Conservation (phyloP, 2,888 invertebrate genomes). For the Venusia cambrica region DNA sequence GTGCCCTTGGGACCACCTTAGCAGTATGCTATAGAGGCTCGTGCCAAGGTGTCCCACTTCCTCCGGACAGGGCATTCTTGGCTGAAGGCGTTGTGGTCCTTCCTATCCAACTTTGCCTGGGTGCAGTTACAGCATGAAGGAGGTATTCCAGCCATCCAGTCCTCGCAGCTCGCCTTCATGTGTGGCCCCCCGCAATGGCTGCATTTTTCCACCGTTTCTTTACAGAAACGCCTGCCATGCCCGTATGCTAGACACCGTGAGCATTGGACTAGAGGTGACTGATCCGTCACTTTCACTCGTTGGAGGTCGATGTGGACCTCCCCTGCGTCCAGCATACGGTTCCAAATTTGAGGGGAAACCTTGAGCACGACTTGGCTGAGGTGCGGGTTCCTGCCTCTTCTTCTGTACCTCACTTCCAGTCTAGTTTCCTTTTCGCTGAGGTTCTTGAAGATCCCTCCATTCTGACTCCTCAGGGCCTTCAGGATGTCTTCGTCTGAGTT, state of each 20-base stretch:
- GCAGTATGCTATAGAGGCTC: too few species aligned
- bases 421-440: not conserved
- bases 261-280: too few species aligned
- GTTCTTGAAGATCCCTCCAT: not conserved
- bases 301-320: not conserved
- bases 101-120: too few species aligned
- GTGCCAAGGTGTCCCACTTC: too few species aligned
- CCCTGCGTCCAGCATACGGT: not conserved
- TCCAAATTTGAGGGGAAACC: not conserved
- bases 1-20: too few species aligned
- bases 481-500: constrained; percentile 13
- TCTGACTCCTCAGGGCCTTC: constrained; percentile 5
- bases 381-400: constrained; percentile 1
- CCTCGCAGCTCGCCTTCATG: constrained; percentile 2
- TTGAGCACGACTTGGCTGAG: not conserved
- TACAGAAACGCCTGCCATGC: constrained; percentile 1
- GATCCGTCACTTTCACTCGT: constrained; percentile 1
- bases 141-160: constrained; percentile 1
- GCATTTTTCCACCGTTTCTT: not conserved
- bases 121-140: constrained; percentile 27
- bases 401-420: not conserved
- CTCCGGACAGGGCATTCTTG: too few species aligned
- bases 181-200: constrained; percentile 16
- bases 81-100: too few species aligned
- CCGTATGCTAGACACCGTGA: too few species aligned